Conservation (phyloP, 2,113 vertebrate genomes). For the Trochalopteron elliotii region DNA sequence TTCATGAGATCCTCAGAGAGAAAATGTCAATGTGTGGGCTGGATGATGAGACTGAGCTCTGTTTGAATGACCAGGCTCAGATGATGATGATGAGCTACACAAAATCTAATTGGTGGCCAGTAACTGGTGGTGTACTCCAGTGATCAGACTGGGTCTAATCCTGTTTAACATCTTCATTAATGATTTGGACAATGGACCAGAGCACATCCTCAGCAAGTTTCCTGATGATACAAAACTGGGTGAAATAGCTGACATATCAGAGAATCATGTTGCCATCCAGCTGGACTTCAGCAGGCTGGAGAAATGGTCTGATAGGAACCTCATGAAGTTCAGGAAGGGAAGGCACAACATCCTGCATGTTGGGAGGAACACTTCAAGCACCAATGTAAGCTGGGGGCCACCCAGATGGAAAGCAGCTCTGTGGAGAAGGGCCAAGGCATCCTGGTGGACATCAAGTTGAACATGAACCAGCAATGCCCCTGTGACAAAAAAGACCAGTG, state of each 20-base stretch:
- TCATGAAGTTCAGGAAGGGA: not conserved
- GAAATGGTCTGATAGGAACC: not conserved
- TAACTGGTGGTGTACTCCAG: not conserved
- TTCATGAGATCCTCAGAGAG: not conserved
- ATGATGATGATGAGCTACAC: not conserved
- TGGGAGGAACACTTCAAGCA: not conserved
- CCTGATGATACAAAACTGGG: not conserved
- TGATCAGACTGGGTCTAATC: not conserved
- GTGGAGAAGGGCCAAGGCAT: not conserved
- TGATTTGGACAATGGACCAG: not conserved
- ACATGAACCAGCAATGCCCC: not conserved
- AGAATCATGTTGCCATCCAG: not conserved
- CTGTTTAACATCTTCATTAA: not conserved
- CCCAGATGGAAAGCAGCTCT: not conserved
- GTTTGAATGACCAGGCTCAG: not conserved
- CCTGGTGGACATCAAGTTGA: too few species aligned
- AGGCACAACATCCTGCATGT: not conserved
- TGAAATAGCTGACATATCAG: not conserved
- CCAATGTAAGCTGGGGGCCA: fast-evolving
- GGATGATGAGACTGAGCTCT: not conserved
- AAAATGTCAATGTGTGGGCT: not conserved
- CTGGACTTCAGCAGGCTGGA: not conserved
- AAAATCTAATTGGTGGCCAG: not conserved
- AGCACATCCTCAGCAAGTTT: not conserved
- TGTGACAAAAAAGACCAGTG: not conserved